Conservation (phyloP, 2,113 vertebrate species). For the Ceyx cyanopectus region DNA sequence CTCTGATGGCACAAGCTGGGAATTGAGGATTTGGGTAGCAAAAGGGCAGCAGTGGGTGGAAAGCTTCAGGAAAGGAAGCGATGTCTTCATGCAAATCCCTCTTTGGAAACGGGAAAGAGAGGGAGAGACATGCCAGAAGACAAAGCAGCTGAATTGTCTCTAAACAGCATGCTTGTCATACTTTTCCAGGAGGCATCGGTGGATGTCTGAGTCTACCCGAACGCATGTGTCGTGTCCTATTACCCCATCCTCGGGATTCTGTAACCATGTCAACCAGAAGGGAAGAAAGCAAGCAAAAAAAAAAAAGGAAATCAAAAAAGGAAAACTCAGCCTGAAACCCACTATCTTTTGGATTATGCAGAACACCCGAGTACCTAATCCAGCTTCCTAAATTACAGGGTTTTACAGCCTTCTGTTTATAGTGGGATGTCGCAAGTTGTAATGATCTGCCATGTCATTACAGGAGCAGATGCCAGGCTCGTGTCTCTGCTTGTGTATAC, state of each 20-base stretch:
- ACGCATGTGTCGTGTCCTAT: not conserved
- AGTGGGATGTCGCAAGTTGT: conserved; percentile 44
- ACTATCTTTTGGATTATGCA: conserved; percentile 36
- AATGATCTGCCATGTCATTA: conserved; percentile 54
- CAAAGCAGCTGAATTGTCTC: not conserved
- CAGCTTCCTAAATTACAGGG: conserved; percentile 31
- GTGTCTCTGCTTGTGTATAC: not conserved
- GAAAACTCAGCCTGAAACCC: not conserved
- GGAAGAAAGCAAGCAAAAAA: not conserved
- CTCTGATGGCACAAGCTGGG: not conserved
- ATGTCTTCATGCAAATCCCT: not conserved
- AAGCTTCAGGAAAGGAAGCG: not conserved
- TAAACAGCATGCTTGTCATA: not conserved
- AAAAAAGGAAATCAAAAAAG: not conserved
- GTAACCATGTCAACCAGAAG: conserved; percentile 67
- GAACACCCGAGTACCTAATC: conserved; percentile 20
- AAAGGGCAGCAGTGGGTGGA: not conserved
- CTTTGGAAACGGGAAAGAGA: not conserved
- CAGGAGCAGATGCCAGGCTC: conserved; percentile 36
- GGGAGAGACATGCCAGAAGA: not conserved
- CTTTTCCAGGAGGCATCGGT: not conserved
- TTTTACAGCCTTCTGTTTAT: not conserved
- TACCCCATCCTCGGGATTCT: conserved; percentile 40
- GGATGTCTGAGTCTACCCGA: not conserved
- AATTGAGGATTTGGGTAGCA: not conserved